Conservation (phyloP, 1,140 invertebrate species). For the Pseudomyrmex gracilis region DNA sequence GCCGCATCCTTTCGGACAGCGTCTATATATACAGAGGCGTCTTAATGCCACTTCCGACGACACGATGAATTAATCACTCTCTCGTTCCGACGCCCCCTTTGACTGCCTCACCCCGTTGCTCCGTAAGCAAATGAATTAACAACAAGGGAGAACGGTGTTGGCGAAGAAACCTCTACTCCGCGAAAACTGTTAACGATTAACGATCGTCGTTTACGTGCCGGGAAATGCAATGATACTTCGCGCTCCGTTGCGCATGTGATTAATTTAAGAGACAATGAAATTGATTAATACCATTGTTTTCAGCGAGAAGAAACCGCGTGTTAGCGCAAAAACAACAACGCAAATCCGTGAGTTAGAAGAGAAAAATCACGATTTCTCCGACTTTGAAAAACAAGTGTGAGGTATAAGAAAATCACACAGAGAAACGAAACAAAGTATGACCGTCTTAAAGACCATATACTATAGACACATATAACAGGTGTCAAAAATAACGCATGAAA, state of each 20-base stretch:
- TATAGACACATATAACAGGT: no score
- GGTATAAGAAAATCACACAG: no score
- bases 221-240: constrained; percentile 15
- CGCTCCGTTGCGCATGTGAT: not conserved
- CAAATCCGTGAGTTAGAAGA: not conserved
- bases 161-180: constrained; percentile 66
- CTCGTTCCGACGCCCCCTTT: constrained; percentile 44
- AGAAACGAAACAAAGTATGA: no score
- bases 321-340: not conserved
- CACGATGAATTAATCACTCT: constrained; percentile 78
- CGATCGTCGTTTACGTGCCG: constrained; percentile 55
- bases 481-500: no score
- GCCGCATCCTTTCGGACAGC: constrained; percentile 67
- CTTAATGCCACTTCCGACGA: constrained; percentile 76
- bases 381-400: no score
- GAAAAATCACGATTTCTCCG: not conserved
- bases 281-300: not conserved
- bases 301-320: not conserved
- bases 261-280: constrained; percentile 25
- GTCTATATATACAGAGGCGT: constrained; percentile 68
- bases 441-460: no score
- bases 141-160: constrained; percentile 68
- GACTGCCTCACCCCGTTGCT: constrained; percentile 34
- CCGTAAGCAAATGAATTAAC: constrained; percentile 60
- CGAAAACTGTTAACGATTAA: constrained; percentile 66